Evolutionary conservation across 2,797 vertebrate species (phyloP).

Genomic region (Oryzias sinensis): DNA sequence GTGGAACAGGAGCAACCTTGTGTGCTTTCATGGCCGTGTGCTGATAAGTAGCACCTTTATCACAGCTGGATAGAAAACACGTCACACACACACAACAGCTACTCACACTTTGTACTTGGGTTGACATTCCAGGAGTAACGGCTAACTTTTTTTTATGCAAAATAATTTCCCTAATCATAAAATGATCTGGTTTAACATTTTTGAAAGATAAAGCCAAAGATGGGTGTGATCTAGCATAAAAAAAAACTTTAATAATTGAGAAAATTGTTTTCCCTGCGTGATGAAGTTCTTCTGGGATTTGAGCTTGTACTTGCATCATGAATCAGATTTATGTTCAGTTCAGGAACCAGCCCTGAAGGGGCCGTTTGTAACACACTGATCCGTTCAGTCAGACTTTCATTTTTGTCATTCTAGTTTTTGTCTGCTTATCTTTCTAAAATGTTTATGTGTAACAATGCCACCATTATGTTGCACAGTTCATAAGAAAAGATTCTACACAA

Average conservation of each 20-base stretch:
- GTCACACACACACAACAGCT: not conserved
- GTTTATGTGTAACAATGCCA: too few species aligned
- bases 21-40: conserved; percentile 59
- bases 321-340: conserved; percentile 9
- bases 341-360: not conserved
- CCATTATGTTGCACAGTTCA: too few species aligned
- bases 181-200: conserved; percentile 8
- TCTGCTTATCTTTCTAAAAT: too few species aligned
- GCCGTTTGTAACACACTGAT: conserved; percentile 9
- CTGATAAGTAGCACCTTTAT: conserved; percentile 64
- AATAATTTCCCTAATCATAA: conserved; percentile 7
- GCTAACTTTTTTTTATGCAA: conserved; percentile 13
- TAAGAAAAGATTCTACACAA: too few species aligned
- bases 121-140: conserved; percentile 8
- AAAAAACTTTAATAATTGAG: conserved; percentile 14
- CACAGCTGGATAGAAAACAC: conserved; percentile 50
- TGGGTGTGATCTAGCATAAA: conserved; percentile 18
- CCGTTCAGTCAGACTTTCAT: conserved; percentile 2
- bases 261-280: conserved; percentile 19
- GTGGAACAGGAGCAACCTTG: conserved; percentile 60
- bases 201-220: conserved; percentile 30
- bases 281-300: conserved; percentile 42
- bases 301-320: conserved; percentile 12
- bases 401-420: too few species aligned
- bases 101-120: conserved; percentile 10